Evolutionary conservation across 2,797 vertebrate species (phyloP).

Genomic region (Rhyacichthys aspro): DNA sequence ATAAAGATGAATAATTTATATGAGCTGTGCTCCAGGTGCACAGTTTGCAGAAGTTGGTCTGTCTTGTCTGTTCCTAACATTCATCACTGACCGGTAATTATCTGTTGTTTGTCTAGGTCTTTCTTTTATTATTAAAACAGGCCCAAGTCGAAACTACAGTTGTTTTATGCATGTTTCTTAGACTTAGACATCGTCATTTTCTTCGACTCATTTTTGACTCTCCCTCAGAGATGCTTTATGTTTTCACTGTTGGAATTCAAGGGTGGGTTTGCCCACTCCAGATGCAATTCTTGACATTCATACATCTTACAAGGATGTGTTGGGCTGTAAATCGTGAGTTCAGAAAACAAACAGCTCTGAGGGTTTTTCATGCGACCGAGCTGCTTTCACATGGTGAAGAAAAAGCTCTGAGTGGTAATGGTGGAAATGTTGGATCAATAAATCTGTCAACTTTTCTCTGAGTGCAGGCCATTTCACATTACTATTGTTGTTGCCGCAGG

Average conservation of each 20-base stretch:
- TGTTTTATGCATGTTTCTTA: too few relatives aligned
- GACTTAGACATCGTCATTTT: constrained; percentile 15
- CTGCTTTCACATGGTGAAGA: constrained; percentile 18
- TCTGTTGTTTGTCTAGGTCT: not conserved
- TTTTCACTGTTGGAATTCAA: constrained; percentile 10
- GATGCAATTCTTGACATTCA: constrained; percentile 8
- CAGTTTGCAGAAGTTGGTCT: not conserved
- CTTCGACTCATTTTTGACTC: constrained; percentile 6
- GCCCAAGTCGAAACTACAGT: not conserved
- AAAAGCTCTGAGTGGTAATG: constrained; percentile 27
- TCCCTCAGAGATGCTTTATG: constrained; percentile 1
- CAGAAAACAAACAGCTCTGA: constrained; percentile 19
- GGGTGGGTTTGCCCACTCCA: constrained; percentile 1
- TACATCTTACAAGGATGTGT: constrained; percentile 8
- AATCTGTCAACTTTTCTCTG: constrained; percentile 56
- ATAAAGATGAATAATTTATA: constrained; percentile 8
- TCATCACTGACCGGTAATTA: not conserved
- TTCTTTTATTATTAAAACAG: not conserved
- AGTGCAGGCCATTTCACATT: constrained; percentile 50
- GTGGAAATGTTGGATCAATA: constrained; percentile 58
- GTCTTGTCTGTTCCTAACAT: too few relatives aligned
- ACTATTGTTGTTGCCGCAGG: constrained; percentile 29
- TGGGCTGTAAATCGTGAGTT: constrained; percentile 2
- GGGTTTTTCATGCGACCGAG: constrained; percentile 30
- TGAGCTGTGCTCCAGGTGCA: not conserved